Base-by-base conservation (phyloP, 2,888 invertebrate genomes). In the Rhabditoides inermis region DNA sequence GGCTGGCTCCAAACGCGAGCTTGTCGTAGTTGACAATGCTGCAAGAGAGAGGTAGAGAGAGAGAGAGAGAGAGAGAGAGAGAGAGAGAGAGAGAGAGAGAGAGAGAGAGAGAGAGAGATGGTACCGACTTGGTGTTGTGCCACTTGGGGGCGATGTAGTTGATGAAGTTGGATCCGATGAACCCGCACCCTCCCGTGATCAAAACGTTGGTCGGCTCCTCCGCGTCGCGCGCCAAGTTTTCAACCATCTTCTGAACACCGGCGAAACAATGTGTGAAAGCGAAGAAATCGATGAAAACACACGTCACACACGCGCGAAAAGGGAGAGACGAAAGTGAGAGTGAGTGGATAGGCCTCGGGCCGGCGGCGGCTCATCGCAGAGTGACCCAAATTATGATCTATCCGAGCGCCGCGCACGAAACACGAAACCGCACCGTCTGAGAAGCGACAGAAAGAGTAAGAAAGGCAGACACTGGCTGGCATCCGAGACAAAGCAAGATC, bases 141-240 rank as follows among this genome's bases (percentile, higher is more conserved):
- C 74, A 75, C 58, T 63, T 62, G 44, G 63, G 57, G 55, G 57
- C 68, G 36, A 68, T 63, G 54, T 61, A 66, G 53, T 74, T 74
- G 52, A 75, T 69, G 56, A 72, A 74, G 55, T 74, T 74, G 30
- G 74, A 74, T 32, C 73, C 74, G 50, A 74, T 74, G 55, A 75
- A 74, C 36, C 74, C 74, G 57, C 72, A 74, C 26, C 74, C 74
- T 28, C 74, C 74, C 39, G 74, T 74, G 45, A 74, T 62, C 53
- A 74, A 58, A 56, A 72, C 64, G 48, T 56, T 59, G 7, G 45
- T 57, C 47, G 65, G 65, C 56, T 65, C 61, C 44, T 59, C 60
- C 50, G 50, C 46, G 20, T 39, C 40, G 20, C 20, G n/a, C 7
- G 40, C 40, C 40, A 39, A n/a, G n/a, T 7, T 20, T 39, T 32